Evolutionary conservation across 2,113 vertebrate species (phyloP).

Genomic region (Polypterus bichir): DNA sequence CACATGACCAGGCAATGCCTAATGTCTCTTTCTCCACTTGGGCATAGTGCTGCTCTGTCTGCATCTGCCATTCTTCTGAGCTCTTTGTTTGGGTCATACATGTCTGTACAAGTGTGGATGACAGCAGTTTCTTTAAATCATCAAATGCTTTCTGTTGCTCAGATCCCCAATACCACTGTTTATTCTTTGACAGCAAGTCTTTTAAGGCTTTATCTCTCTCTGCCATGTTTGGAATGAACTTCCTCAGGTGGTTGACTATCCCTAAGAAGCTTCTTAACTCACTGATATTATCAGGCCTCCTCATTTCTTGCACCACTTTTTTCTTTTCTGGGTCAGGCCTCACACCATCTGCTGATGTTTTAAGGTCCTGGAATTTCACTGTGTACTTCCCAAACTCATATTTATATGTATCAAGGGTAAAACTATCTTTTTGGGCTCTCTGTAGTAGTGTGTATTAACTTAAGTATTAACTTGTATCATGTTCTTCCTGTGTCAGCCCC

Average conservation of each 20-base stretch:
- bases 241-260: conserved; percentile 22
- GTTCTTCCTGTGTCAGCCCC: too few relatives aligned
- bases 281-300: background rate
- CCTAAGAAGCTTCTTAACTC: conserved; percentile 13
- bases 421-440: conserved; percentile 2
- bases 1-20: background rate
- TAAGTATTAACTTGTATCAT: too few relatives aligned
- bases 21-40: conserved; percentile 13
- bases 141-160: conserved; percentile 3
- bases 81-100: conserved; percentile 20
- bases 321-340: conserved; percentile 17
- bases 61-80: conserved; percentile 10
- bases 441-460: too few relatives aligned
- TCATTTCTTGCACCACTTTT: conserved; percentile 1
- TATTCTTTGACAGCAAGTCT: conserved; percentile 13
- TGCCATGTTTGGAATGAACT: conserved; percentile 13
- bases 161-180: conserved; percentile 13
- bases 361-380: conserved; percentile 16
- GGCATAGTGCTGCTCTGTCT: conserved; percentile 6
- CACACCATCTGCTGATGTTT: background rate
- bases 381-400: background rate
- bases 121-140: background rate
- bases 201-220: conserved; percentile 13
- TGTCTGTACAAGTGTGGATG: background rate
- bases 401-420: conserved; percentile 15